phyloP scores from a whole-genome alignment of 2,797 vertebrate species.

The Pseudomugil tenellus region DNA sequence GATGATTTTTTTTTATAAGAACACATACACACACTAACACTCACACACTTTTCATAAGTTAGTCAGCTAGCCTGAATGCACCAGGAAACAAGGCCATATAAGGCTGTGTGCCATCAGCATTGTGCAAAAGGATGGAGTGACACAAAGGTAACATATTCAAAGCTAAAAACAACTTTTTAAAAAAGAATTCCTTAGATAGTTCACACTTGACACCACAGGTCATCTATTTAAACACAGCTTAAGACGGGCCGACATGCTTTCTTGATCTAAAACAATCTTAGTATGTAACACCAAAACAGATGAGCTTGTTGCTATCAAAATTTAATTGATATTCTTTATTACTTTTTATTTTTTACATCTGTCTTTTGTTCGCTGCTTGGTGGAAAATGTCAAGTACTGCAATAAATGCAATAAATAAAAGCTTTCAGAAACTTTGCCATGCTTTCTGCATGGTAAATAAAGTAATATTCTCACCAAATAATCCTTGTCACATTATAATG shows the following conservation, averaged over 20 bases:
- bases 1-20: too few relatives aligned
- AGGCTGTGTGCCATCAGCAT: background rate
- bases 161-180: background rate
- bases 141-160: background rate
- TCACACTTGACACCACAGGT: background rate
- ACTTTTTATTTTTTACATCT: background rate
- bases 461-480: constrained; percentile 7
- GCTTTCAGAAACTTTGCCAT: constrained; percentile 9
- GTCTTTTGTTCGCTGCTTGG: background rate
- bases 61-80: too few relatives aligned
- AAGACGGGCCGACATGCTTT: background rate
- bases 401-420: constrained; percentile 23
- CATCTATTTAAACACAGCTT: background rate
- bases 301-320: background rate
- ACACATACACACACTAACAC: too few relatives aligned
- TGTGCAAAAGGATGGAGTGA: background rate
- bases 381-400: constrained; percentile 33
- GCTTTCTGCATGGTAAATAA: background rate
- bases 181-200: background rate
- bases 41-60: too few relatives aligned
- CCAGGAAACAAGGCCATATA: background rate
- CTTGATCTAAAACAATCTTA: background rate
- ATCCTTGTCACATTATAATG: constrained; percentile 1
- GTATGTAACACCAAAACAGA: background rate
- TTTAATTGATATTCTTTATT: background rate